phyloP scores from a whole-genome alignment of 2,888 invertebrate species.

The Eugnorisma glareosa region DNA sequence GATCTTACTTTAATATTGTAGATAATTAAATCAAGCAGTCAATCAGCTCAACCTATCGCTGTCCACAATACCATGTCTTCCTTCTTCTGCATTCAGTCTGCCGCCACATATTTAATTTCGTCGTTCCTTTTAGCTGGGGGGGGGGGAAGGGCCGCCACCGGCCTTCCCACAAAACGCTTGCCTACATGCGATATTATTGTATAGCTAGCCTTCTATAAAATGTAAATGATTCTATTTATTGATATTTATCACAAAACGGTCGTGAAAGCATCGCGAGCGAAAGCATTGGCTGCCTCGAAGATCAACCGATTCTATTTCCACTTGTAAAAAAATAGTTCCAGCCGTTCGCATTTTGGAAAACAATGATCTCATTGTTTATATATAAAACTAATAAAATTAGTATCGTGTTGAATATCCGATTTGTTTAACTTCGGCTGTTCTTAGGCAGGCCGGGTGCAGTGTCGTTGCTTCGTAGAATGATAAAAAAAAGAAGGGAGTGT shows the following conservation, averaged over 20 bases:
- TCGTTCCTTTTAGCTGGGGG: background rate
- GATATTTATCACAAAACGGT: slow-evolving; percentile 36
- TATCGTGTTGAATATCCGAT: slow-evolving; percentile 36
- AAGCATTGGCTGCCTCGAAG: slow-evolving; percentile 35
- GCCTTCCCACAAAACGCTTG: background rate
- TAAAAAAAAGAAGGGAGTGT: slow-evolving; percentile 79
- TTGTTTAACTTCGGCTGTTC: slow-evolving; percentile 27
- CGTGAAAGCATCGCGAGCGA: background rate
- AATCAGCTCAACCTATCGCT: background rate
- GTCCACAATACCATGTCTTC: background rate
- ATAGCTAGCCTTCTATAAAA: slow-evolving; percentile 4
- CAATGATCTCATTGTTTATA: slow-evolving; percentile 60
- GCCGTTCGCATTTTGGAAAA: slow-evolving; percentile 36
- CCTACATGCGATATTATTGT: background rate
- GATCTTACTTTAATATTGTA: background rate
- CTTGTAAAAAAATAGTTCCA: slow-evolving; percentile 33
- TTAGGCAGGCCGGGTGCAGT: slow-evolving; percentile 44
- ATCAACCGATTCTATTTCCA: slow-evolving; percentile 49
- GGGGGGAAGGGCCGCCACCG: no score
- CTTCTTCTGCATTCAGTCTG: background rate
- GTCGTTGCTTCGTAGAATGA: slow-evolving; percentile 69
- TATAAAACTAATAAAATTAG: slow-evolving; percentile 38
- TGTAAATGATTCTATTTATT: slow-evolving; percentile 37
- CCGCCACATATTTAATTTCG: background rate
- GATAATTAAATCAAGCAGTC: background rate